Evolutionary conservation across 2,797 vertebrate species (phyloP).

Genomic region (Lithobates pipiens): DNA sequence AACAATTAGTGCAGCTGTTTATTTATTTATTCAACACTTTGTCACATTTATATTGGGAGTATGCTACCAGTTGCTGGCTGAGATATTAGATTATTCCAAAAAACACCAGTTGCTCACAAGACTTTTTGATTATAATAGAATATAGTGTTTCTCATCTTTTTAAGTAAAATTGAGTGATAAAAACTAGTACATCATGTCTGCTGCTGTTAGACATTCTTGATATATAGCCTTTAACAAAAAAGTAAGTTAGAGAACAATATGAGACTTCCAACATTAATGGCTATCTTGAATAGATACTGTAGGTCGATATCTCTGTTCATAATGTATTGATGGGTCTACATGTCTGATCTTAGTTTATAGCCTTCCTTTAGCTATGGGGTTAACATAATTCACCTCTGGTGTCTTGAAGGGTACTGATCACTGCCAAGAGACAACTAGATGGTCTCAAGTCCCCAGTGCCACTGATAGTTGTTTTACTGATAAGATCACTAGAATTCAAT

Average conservation of each 20-base stretch:
- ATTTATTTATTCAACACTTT: no score
- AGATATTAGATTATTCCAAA: no score
- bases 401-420: slow-evolving; percentile 78
- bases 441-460: slow-evolving; percentile 81
- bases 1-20: no score
- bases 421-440: slow-evolving; percentile 81
- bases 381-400: slow-evolving; percentile 79
- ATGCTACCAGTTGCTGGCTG: no score
- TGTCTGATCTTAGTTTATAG: slow-evolving; percentile 84
- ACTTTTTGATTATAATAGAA: not conserved
- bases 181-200: slow-evolving; percentile 72
- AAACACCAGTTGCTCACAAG: no score
- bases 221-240: slow-evolving; percentile 83
- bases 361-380: slow-evolving; percentile 81
- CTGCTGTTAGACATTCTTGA: slow-evolving; percentile 80
- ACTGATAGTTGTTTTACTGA: slow-evolving; percentile 79
- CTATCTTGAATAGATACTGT: slow-evolving; percentile 77
- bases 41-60: no score
- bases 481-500: slow-evolving; percentile 84
- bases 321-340: slow-evolving; percentile 81
- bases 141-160: not conserved
- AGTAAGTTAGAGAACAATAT: slow-evolving; percentile 76
- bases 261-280: slow-evolving; percentile 77
- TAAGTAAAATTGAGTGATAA: slow-evolving; percentile 40
- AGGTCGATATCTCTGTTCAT: not conserved